These are phyloP conservation scores for Macquaria australasica DNA, from an alignment of 2,113 vertebrate species.

Conservation along the genomic window DNA sequence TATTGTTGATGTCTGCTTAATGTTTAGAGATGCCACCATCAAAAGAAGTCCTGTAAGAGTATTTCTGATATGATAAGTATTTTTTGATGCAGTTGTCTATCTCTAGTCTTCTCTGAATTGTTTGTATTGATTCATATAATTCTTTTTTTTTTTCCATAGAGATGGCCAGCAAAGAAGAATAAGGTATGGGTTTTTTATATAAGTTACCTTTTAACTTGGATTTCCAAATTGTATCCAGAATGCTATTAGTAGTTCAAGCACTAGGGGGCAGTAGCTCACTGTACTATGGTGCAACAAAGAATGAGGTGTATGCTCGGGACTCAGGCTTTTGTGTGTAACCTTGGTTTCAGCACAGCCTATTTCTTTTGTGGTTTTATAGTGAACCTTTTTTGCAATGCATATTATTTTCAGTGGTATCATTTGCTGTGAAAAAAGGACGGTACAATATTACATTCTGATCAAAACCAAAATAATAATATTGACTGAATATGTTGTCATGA, in stretches of 20 bases:
- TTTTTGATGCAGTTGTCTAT: neutral
- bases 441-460: constrained; percentile 63
- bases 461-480: constrained; percentile 68
- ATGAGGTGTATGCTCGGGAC: constrained; percentile 35
- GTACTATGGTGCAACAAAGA: constrained; percentile 72
- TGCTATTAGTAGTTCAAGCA: constrained; percentile 35
- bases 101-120: neutral
- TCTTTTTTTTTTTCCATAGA: constrained; percentile 61
- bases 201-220: neutral
- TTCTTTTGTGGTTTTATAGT: constrained; percentile 60
- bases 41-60: constrained; percentile 86
- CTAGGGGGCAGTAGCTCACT: constrained; percentile 87
- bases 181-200: constrained; percentile 69
- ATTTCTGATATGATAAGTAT: constrained; percentile 5
- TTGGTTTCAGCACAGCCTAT: constrained; percentile 59
- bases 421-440: constrained; percentile 46
- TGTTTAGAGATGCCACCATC: constrained; percentile 89
- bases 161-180: constrained; percentile 74
- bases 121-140: constrained; percentile 36
- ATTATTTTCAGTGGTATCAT: constrained; percentile 56
- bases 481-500: constrained; percentile 62
- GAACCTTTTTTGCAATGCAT: constrained; percentile 62
- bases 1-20: constrained; percentile 88
- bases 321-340: constrained; percentile 70
- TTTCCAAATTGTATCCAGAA: constrained; percentile 4